Evolutionary conservation across 2,888 invertebrate genomes (phyloP), one percentile per base, ranked within the genome.

Genomic region (Polyommatus icarus): DNA sequence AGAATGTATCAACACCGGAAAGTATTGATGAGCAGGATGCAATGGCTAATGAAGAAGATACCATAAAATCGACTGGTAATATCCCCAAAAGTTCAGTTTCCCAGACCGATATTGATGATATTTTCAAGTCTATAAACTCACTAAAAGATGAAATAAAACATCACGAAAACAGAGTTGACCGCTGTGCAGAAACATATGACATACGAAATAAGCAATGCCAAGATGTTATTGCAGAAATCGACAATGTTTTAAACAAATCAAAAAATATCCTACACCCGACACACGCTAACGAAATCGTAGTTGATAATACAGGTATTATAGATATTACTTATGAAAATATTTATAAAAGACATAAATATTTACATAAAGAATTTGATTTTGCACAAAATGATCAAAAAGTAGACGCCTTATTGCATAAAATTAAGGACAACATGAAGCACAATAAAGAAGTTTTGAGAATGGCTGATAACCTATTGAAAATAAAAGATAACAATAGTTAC

Each of bases 401-500:
- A 50, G 87, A 91, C 78, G 84, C 83, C 78, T 87, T 94, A 24
- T 87, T 94, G n/a, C 83, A 83, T 75, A 88, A 90, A 77, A 93
- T 94, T 54, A 92, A 93, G 83, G 91, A 89, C 77, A 92, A 91
- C 80, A 92, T 93, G 92, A 93, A 91, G 78, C 91, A 91, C 81
- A 94, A 93, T 79, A 87, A 91, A 82, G 93, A 93, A 77, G 92
- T 94, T 5, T 82, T 91, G 59, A 84, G 87, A 78, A 81, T 92
- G 6, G 92, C 93, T 8, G 89, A 94, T 82, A 93, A 86, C 81
- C 83, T 94, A 78, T 81, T 94, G 8, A 85, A 86, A 80, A 91
- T 90, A 81, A 91, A 91, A 36, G 82, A 77, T 67, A 88, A 83
- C 67, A 88, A 85, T 61, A 90, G 82, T 46, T 82, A 82, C 36